Conservation (phyloP, 2,888 invertebrate genomes). For the Drosophila formosana region DNA sequence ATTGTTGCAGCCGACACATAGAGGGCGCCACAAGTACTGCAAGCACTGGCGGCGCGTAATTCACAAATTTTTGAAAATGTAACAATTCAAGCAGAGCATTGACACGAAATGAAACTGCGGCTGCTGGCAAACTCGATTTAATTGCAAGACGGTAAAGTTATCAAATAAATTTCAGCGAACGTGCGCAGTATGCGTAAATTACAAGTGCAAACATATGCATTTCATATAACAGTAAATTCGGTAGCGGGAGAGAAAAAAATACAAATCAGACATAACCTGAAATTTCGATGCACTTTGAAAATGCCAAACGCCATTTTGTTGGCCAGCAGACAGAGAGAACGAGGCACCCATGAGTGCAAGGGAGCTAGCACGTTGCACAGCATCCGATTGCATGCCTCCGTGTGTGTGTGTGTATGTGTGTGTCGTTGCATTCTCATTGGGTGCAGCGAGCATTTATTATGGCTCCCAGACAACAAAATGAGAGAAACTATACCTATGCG, state of each 20-base stretch:
- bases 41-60: conserved; percentile 10
- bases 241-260: background rate
- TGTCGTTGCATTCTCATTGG: conserved; percentile 43
- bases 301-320: conserved; percentile 19
- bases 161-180: conserved; percentile 49
- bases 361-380: conserved; percentile 24
- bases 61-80: conserved; percentile 1
- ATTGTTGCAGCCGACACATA: conserved; percentile 8
- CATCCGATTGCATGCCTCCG: conserved; percentile 27
- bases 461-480: background rate
- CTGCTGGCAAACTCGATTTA: conserved; percentile 23
- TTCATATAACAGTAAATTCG: conserved; percentile 40
- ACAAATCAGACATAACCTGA: conserved; percentile 4
- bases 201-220: conserved; percentile 31
- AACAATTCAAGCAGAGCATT: background rate
- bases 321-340: background rate
- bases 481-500: background rate
- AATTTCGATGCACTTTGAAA: conserved; percentile 6
- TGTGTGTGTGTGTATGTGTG: conserved; percentile 7
- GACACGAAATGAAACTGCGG: background rate
- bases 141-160: conserved; percentile 37
- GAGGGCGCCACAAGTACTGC: conserved; percentile 33
- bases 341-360: background rate
- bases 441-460: conserved; percentile 37
- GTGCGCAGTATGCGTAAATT: conserved; percentile 35